Evolutionary conservation across 2,888 invertebrate genomes (phyloP).

Genomic region (Augochlorella aurata): DNA sequence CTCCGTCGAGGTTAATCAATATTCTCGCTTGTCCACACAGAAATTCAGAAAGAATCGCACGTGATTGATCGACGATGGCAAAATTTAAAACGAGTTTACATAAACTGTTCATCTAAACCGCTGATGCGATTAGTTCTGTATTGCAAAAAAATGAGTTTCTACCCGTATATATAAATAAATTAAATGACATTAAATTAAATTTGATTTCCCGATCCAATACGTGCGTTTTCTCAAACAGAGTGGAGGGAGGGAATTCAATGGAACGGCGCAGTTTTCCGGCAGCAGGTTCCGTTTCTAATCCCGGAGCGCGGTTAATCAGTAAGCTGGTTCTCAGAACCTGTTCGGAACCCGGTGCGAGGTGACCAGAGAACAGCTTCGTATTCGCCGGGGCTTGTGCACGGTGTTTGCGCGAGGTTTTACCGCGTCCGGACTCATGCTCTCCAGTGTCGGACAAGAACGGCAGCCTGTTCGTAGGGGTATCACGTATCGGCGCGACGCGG

Average conservation of each 20-base stretch:
- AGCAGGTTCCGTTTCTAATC: neutral
- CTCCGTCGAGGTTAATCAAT: too few relatives aligned
- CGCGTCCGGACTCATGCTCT: slow-evolving; percentile 34
- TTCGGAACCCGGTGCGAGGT: neutral
- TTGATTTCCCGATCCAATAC: too few relatives aligned
- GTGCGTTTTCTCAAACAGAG: too few relatives aligned
- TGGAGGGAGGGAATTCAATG: neutral
- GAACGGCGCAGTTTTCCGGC: neutral
- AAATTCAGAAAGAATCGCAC: too few relatives aligned
- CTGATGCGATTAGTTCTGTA: too few relatives aligned
- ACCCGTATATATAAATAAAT: too few relatives aligned
- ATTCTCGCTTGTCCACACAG: too few relatives aligned
- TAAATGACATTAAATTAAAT: too few relatives aligned
- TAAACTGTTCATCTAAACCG: too few relatives aligned
- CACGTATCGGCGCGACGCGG: slow-evolving; percentile 58
- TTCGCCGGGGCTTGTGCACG: slow-evolving; percentile 39
- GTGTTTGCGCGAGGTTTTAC: slow-evolving; percentile 55
- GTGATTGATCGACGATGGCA: too few relatives aligned
- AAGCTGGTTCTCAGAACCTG: slow-evolving; percentile 30
- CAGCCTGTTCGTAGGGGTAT: slow-evolving; percentile 60
- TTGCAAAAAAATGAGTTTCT: too few relatives aligned
- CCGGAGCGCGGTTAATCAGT: neutral
- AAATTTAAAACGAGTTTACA: too few relatives aligned
- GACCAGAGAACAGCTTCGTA: slow-evolving; percentile 31
- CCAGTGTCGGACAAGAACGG: slow-evolving; percentile 56